phyloP scores from a whole-genome alignment of 2,888 invertebrate species.

The Eristalis pertinax region DNA sequence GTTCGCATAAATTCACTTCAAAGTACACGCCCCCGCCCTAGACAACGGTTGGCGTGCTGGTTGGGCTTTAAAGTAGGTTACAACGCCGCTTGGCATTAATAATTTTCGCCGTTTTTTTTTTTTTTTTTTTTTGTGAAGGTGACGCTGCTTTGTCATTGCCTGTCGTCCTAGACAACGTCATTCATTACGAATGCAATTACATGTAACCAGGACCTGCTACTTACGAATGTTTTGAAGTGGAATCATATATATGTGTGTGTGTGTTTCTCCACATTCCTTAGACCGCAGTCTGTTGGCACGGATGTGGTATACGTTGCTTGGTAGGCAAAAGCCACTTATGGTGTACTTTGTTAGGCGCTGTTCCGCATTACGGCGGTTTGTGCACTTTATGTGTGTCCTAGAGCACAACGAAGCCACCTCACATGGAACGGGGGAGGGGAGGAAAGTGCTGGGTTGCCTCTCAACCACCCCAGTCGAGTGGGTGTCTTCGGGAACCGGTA shows the following conservation, averaged over 20 bases:
- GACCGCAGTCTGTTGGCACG: constrained; percentile 5
- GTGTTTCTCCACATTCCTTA: background rate
- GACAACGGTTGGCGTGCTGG: background rate
- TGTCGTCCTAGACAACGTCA: constrained; percentile 43
- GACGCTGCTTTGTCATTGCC: background rate
- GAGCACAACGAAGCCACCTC: background rate
- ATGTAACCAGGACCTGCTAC: constrained; percentile 52
- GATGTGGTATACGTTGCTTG: constrained; percentile 6
- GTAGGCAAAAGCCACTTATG: constrained; percentile 57
- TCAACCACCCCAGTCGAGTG: background rate
- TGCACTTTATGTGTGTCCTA: constrained; percentile 51
- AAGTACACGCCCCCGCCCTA: background rate
- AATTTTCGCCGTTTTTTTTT: background rate
- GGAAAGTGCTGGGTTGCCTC: too few species aligned
- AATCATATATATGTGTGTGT: constrained; percentile 2
- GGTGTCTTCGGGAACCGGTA: background rate
- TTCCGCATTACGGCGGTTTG: constrained; percentile 52
- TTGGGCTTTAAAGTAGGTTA: constrained; percentile 59
- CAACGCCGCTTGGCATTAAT: constrained; percentile 43
- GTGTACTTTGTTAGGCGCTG: constrained; percentile 57
- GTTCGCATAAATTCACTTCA: constrained; percentile 26
- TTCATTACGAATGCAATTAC: constrained; percentile 65
- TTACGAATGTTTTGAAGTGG: background rate
- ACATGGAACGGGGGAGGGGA: too few species aligned
- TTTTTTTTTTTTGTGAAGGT: background rate